These are phyloP conservation scores for Sinocyclocheilus maitianheensis DNA, from an alignment of 2,113 vertebrate genomes.

Conservation along the genomic window DNA sequence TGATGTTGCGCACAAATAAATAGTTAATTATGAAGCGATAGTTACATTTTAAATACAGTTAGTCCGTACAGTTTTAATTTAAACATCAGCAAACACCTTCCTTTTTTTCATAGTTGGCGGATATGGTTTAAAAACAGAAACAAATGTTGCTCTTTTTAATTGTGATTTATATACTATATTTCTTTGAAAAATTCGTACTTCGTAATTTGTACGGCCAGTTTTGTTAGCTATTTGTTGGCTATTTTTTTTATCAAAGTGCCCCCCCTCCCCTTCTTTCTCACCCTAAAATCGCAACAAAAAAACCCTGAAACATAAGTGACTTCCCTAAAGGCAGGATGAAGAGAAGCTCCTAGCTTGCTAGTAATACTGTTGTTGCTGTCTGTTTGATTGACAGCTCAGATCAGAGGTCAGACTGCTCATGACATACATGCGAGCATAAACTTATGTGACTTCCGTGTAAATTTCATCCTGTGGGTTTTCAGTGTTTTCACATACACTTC, in stretches of 20 bases:
- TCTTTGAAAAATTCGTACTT: too few relatives aligned
- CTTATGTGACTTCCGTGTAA: neutral
- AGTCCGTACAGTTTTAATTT: neutral
- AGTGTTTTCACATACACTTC: neutral
- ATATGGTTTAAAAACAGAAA: neutral
- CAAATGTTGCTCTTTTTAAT: too few relatives aligned
- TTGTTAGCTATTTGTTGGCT: neutral
- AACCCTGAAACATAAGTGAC: neutral
- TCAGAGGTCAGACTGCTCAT: neutral
- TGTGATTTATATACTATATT: too few relatives aligned
- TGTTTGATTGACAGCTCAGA: conserved; percentile 30
- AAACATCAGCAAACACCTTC: neutral
- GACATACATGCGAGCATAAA: conserved; percentile 2
- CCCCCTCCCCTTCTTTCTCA: too few relatives aligned
- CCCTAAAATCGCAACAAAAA: neutral
- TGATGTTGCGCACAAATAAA: neutral
- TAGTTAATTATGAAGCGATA: neutral
- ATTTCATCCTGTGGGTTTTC: conserved; percentile 15
- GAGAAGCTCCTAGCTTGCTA: neutral
- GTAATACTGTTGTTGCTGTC: conserved; percentile 24
- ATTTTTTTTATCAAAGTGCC: too few relatives aligned
- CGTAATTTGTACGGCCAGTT: neutral
- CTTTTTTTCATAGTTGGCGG: neutral
- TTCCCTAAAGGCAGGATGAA: conserved; percentile 6
- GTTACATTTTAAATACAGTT: neutral